Evolutionary conservation across 1,140 invertebrate genomes (phyloP), one percentile per base, ranked within the genome.

Genomic region (Magallana ariakensis): DNA sequence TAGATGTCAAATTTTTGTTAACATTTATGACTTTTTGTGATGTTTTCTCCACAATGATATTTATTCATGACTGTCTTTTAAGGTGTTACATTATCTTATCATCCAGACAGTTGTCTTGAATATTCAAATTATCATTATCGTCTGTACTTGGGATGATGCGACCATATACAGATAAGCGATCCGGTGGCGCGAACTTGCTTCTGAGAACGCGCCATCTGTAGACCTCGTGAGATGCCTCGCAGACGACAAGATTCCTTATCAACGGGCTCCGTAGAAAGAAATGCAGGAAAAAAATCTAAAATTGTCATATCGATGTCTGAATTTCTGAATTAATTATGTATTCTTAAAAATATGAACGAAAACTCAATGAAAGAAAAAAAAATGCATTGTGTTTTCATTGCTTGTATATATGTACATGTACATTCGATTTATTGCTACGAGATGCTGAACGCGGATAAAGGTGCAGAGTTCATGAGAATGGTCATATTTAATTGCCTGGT

Each of bases 81-180:
- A 75, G 66, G 66, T 75, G 66, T 75, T 75, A 75, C 66, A 75
- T 75, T 75, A 75, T 75, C 66, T 75, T 75, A 75, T 75, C 66
- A 75, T 13, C 11, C 19, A 22, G 66, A 75, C 66, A 75, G 66
- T 75, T 75, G 26, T 75, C 22, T 75, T 33, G 33, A 75, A 75
- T 75, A 75, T 75, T 75, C 66, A 75, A 75, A 75, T 26, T 19
- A 75, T 26, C 22, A 75, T 33, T 75, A 26, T 75, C 19, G 66
- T 26, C 22, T 75, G 66, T 75, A 13, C 66, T 75, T 33, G 66
- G 66, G 66, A 75, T 75, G 66, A 75, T 75, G 66, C 66, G 66
- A 26, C 22, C 19, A 22, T 26, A 22, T 46, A 46, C 19, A 75
- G 66, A 75, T 75, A 75, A 75, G 66, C 19, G 26, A 33, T 75